These are phyloP conservation scores for Mallotus villosus DNA, from an alignment of 2,797 vertebrate genomes.

Conservation along the genomic window DNA sequence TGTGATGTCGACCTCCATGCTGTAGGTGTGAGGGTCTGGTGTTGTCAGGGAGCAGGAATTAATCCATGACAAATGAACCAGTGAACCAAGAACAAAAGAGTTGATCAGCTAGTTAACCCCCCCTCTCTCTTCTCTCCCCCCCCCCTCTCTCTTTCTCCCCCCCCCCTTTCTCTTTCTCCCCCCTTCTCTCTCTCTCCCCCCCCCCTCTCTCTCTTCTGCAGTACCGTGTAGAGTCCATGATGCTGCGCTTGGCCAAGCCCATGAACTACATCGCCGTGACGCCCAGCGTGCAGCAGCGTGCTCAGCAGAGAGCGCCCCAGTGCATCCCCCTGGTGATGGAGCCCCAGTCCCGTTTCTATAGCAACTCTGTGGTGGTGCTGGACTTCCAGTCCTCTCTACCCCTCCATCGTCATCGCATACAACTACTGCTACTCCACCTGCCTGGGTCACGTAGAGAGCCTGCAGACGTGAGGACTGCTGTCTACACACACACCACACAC, in stretches of 20 bases:
- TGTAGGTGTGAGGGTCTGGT: too few relatives aligned
- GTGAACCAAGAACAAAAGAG: too few relatives aligned
- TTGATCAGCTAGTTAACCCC: too few relatives aligned
- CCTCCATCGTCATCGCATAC: constrained; percentile 97
- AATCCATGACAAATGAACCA: too few relatives aligned
- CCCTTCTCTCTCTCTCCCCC: too few relatives aligned
- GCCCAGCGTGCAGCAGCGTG: constrained; percentile 88
- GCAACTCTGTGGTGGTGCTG: constrained; percentile 92
- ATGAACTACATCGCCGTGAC: constrained; percentile 94
- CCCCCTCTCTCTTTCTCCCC: neutral
- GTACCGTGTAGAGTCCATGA: constrained; percentile 99
- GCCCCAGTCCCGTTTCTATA: constrained; percentile 96
- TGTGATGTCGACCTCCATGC: too few relatives aligned
- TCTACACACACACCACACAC: too few relatives aligned
- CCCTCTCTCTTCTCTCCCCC: too few relatives aligned
- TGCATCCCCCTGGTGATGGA: constrained; percentile 95
- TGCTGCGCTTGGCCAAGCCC: constrained; percentile 95
- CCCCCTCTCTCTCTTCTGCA: constrained; percentile 46
- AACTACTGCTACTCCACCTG: constrained; percentile 99
- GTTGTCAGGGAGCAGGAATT: too few relatives aligned
- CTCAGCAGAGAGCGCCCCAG: constrained; percentile 91
- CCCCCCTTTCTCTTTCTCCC: neutral
- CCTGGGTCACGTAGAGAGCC: constrained; percentile 89
- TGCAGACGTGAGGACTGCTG: constrained; percentile 87
- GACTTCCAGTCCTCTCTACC: constrained; percentile 98